These are phyloP conservation scores for Buphagus erythrorhynchus DNA, from an alignment of 2,797 vertebrate genomes.

Conservation along the genomic window DNA sequence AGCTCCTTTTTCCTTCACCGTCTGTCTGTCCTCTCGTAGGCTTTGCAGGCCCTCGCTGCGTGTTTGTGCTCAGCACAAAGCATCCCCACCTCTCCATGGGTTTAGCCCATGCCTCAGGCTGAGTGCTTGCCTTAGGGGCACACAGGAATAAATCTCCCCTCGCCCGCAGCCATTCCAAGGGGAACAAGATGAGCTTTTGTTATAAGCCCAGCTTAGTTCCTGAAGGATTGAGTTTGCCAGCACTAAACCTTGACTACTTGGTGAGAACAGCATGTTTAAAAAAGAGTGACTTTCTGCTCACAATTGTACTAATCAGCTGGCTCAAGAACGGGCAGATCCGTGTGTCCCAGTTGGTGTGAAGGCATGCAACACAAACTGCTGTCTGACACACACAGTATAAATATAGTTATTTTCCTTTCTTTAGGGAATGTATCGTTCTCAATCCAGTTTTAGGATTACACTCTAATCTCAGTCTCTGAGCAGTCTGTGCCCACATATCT, in stretches of 20 bases:
- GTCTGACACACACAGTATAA: neutral
- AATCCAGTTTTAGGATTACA: slow-evolving; percentile 64
- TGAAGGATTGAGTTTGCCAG: neutral
- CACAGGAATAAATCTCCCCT: neutral
- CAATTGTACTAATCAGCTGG: neutral
- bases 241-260: neutral
- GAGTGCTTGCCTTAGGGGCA: neutral
- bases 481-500: slow-evolving; percentile 30
- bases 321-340: neutral
- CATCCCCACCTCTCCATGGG: neutral
- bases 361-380: neutral
- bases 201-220: neutral
- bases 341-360: neutral
- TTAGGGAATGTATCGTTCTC: slow-evolving; percentile 35
- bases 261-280: neutral
- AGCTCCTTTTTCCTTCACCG: neutral
- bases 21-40: neutral
- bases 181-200: neutral
- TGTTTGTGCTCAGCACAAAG: neutral
- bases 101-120: neutral
- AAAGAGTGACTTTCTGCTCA: neutral
- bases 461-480: slow-evolving; percentile 53
- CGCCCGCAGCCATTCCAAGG: neutral
- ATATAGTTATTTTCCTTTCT: slow-evolving; percentile 60
- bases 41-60: neutral